A percentile compares a stretch with the other conserved stretches of the same genome.
phyloP scores from a whole-genome alignment of 1,140 invertebrate species.

The Philopotamus ludificatus region DNA sequence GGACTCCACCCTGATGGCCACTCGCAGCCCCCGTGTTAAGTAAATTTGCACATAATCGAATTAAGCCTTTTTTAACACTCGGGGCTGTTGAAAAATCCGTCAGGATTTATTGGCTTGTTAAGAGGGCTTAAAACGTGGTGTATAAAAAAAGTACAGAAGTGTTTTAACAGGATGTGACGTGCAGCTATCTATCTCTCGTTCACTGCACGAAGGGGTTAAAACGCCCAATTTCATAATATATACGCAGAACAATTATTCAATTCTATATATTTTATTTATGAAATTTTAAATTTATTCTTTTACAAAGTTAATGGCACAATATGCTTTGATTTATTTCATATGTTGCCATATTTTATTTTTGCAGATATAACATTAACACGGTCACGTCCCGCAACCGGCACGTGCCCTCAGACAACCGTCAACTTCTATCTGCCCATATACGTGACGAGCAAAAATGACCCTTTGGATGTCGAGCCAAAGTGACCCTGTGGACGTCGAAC shows the following conservation, averaged over 20 bases:
- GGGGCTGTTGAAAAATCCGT: slow-evolving; percentile 40
- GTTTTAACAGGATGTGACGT: not conserved
- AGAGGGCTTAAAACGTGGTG: slow-evolving; percentile 41
- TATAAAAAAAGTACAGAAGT: not conserved
- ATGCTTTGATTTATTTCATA: too few relatives aligned
- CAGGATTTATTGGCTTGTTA: slow-evolving; percentile 43
- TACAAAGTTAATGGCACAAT: too few relatives aligned
- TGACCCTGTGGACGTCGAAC: too few relatives aligned
- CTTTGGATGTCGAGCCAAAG: too few relatives aligned
- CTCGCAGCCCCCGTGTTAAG: slow-evolving; percentile 34
- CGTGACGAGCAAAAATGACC: too few relatives aligned
- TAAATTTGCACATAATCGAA: slow-evolving; percentile 44
- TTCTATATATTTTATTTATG: not conserved
- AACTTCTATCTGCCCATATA: too few relatives aligned
- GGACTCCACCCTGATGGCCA: slow-evolving; percentile 2
- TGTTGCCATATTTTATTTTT: too few relatives aligned
- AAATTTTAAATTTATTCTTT: too few relatives aligned
- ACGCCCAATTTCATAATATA: not conserved
- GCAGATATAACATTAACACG: too few relatives aligned
- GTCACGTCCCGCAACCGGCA: too few relatives aligned
- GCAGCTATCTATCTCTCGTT: not conserved
- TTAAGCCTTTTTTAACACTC: slow-evolving; percentile 43
- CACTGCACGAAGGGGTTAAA: not conserved
- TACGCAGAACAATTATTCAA: not conserved
- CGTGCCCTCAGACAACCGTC: too few relatives aligned